phyloP scores from a whole-genome alignment of 2,888 invertebrate genomes.

The Theristus sp. region DNA sequence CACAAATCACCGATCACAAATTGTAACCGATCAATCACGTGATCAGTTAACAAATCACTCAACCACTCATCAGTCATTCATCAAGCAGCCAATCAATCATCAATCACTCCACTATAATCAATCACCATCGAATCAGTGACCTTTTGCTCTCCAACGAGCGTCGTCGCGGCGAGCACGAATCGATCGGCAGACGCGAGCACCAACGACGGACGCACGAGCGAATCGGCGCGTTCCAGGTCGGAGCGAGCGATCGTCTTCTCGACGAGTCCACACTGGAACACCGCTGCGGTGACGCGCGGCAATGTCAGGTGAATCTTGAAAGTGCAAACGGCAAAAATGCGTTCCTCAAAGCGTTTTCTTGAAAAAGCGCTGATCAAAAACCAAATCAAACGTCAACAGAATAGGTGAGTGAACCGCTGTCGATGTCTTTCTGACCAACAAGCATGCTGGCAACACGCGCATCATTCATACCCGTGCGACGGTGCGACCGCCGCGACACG shows the following conservation, averaged over 20 bases:
- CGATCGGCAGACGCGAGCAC: neutral
- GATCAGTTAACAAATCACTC: too few species aligned
- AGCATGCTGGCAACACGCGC: neutral
- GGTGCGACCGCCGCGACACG: neutral
- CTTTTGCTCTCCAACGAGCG: too few species aligned
- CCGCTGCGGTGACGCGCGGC: slow-evolving; percentile 7
- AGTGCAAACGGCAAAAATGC: neutral
- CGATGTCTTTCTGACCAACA: neutral
- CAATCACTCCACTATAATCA: too few species aligned
- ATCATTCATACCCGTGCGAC: neutral
- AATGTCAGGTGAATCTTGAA: slow-evolving; percentile 4
- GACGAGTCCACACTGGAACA: slow-evolving; percentile 12
- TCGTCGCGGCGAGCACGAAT: neutral
- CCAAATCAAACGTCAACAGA: too few species aligned
- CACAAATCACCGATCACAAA: too few species aligned
- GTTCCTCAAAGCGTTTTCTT: too few species aligned
- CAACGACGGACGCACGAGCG: neutral
- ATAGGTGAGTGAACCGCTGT: neutral
- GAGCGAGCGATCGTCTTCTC: slow-evolving; percentile 2
- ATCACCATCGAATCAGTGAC: too few species aligned
- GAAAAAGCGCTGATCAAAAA: too few species aligned
- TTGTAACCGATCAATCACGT: too few species aligned
- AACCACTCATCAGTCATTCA: too few species aligned
- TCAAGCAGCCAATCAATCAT: too few species aligned
- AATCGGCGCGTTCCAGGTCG: neutral